phyloP scores from a whole-genome alignment of 2,888 invertebrate species.

The Drosophila sordidapex region DNA sequence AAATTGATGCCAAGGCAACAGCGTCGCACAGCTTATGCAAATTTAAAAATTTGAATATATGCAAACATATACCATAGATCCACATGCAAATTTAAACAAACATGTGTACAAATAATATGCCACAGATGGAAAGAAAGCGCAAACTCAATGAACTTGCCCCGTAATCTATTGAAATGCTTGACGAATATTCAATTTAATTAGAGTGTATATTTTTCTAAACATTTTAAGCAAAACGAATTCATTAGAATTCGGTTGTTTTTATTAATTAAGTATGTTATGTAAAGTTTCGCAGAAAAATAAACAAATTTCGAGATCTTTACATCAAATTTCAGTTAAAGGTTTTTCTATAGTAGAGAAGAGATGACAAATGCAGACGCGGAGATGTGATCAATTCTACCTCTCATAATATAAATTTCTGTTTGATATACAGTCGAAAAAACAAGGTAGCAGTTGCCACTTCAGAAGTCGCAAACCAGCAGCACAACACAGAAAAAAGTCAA shows the following conservation, averaged over 20 bases:
- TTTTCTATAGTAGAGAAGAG: neutral
- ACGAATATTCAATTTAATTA: neutral
- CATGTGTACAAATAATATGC: neutral
- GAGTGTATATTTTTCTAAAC: neutral
- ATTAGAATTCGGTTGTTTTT: too few relatives aligned
- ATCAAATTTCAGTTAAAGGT: neutral
- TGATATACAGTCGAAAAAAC: neutral
- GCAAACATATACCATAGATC: slow-evolving; percentile 13
- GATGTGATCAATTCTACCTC: neutral
- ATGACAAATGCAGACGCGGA: neutral
- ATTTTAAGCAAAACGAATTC: neutral
- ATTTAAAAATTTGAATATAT: slow-evolving; percentile 40
- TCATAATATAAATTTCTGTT: neutral
- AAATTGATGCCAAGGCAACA: slow-evolving; percentile 73
- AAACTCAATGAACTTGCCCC: neutral
- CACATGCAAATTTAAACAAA: neutral
- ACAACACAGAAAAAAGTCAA: slow-evolving; percentile 29
- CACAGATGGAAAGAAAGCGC: neutral
- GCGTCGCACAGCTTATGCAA: slow-evolving; percentile 47
- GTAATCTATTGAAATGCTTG: neutral
- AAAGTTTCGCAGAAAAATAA: neutral
- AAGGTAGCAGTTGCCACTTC: slow-evolving; percentile 9
- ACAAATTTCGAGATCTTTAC: neutral
- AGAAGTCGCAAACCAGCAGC: slow-evolving; percentile 3
- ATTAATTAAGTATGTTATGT: neutral